Percentiles rank a stretch among this genome's conserved stretches.
phyloP scores from a whole-genome alignment of 1,140 invertebrate genomes.

The Nasonia giraulti region DNA sequence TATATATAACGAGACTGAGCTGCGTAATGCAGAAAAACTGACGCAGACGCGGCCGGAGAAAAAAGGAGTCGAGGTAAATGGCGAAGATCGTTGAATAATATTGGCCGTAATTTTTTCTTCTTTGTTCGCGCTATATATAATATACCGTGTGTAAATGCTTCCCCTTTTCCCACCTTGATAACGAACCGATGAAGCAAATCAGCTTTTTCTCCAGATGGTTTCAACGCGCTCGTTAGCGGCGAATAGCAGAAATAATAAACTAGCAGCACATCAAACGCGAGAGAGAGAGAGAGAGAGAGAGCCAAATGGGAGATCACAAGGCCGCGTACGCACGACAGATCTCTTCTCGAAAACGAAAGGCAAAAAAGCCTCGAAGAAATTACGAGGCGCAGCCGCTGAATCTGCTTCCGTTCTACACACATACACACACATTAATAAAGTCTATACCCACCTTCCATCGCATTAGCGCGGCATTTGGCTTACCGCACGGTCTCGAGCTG shows the following conservation, averaged over 20 bases:
- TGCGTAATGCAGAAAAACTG: not conserved
- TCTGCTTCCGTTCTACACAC: too few species aligned
- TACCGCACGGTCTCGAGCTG: not conserved
- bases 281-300: too few species aligned
- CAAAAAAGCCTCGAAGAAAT: conserved; percentile 19
- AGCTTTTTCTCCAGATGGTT: not conserved
- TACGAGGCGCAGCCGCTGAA: not conserved
- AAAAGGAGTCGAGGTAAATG: too few species aligned
- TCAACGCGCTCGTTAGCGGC: not conserved
- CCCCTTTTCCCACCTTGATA: not conserved
- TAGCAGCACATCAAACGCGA: not conserved
- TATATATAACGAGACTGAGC: not conserved
- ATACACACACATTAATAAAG: too few species aligned
- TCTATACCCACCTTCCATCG: conserved; percentile 15
- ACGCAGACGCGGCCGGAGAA: not conserved
- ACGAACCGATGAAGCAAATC: not conserved
- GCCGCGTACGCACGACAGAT: not conserved
- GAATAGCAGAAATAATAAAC: not conserved
- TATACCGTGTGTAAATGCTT: not conserved
- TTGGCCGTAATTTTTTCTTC: too few species aligned
- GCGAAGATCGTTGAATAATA: too few species aligned
- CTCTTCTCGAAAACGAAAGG: not conserved
- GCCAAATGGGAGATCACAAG: not conserved
- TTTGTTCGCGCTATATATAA: too few species aligned
- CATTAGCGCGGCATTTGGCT: conserved; percentile 35